Evolutionary conservation across 1,140 invertebrate species (phyloP).

Genomic region (Drosophila obscura): DNA sequence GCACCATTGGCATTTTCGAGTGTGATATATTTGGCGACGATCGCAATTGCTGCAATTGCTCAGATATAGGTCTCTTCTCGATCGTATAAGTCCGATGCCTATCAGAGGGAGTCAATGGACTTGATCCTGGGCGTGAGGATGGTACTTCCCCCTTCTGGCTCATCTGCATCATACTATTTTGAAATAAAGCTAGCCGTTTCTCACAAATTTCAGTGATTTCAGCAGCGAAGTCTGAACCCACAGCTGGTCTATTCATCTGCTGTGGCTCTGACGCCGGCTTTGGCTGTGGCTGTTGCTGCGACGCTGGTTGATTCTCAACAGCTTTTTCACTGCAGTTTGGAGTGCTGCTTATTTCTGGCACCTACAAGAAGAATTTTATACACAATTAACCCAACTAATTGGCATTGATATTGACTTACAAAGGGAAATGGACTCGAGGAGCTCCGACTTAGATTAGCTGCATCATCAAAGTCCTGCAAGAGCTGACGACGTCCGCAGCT

Average conservation of each 20-base stretch:
- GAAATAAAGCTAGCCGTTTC: conserved; percentile 2
- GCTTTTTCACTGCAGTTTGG: not conserved
- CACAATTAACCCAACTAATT: not conserved
- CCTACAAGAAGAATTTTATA: conserved; percentile 8
- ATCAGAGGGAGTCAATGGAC: not conserved
- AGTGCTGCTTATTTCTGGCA: conserved; percentile 45
- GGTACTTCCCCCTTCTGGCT: not conserved
- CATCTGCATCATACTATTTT: conserved; percentile 10
- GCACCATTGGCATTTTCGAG: conserved; percentile 14
- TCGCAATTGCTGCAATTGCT: conserved; percentile 31
- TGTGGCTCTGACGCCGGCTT: not conserved
- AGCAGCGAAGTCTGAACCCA: not conserved
- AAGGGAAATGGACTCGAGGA: conserved; percentile 36
- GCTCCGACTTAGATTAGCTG: not conserved
- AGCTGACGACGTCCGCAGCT: conserved; percentile 59
- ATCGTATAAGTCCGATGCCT: conserved; percentile 42
- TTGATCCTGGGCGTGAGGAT: not conserved
- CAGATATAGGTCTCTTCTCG: conserved; percentile 35
- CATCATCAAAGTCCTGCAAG: conserved; percentile 52
- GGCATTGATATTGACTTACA: conserved; percentile 25
- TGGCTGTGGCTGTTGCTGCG: not conserved
- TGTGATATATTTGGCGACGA: not conserved
- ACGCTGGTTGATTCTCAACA: not conserved
- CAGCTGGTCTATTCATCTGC: not conserved
- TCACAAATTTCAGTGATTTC: conserved; percentile 9